Evolutionary conservation across 2,888 invertebrate genomes (phyloP), one percentile per base, ranked within the genome.

Genomic region (Mantis religiosa): DNA sequence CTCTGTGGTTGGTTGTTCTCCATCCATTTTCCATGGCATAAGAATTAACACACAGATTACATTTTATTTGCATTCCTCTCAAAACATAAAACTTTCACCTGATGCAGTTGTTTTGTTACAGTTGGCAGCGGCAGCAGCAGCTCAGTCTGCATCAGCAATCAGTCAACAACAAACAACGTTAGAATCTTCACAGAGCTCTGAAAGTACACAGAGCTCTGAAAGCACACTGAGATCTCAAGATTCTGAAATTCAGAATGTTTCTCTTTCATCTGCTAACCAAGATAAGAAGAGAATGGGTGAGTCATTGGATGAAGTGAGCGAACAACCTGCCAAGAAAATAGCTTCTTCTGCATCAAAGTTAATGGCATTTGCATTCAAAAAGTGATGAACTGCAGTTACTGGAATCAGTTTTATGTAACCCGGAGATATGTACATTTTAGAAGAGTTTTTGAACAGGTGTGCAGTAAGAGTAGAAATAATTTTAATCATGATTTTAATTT

Each of bases 341-440:
- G 47, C 86, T 20, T 83, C 89, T 28, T 82, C 90, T 8, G 82
- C 88, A 41, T 89, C 89, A 15, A 90, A 90, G 83, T 86, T 90
- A 20, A 90, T 88, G 28, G 89, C 89, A 15, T 90, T 90, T 89
- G 85, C 90, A 34, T 90, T 90, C 41, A 89, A 89, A 47, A 89
- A 89, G 84, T 85, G 86, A 28, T 88, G 84, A 89, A 30, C 54
- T 71, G 3, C 54, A 71, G 12, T 71, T 71, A 25, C 12, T 41
- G 12, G 12, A 9, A 41, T 12, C 12, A 12, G 12, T 12, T 41
- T 41, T 41, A 41, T 41, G 34, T 54, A 54, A 25, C 1, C 25
- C 20, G 0, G 54, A 1, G 3, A n/a, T n/a, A n/a, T n/a, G 54
- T 71, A 3, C 8, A 4, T 71, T 71, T 71, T 71, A 25, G 25